Conservation (phyloP, 2,797 vertebrate species). For the Psittacula echo region DNA sequence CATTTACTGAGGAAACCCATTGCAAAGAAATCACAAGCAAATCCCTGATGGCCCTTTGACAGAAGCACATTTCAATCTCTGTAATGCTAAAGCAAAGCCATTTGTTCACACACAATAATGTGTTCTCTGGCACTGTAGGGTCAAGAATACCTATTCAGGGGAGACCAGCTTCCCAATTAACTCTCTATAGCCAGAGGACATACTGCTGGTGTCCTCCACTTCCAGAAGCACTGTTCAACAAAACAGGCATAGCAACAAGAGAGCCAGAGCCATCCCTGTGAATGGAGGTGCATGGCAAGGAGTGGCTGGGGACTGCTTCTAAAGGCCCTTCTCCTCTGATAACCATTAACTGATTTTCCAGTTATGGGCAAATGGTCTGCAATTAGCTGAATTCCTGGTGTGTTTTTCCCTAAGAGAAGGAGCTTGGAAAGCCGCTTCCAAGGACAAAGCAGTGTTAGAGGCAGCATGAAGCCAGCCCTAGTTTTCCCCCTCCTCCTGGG, state of each 20-base stretch:
- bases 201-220: neutral
- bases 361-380: neutral
- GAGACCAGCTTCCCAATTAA: neutral
- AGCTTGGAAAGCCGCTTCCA: neutral
- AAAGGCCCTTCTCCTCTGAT: neutral
- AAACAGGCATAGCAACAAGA: neutral
- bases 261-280: fast-evolving
- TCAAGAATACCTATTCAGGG: neutral
- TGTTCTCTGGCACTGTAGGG: neutral
- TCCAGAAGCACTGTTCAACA: neutral
- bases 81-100: neutral
- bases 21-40: neutral
- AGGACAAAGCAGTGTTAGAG: neutral
- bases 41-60: neutral
- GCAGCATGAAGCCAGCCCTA: neutral
- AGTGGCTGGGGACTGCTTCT: neutral
- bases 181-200: neutral
- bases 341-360: neutral
- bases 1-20: neutral
- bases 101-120: neutral
- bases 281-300: neutral
- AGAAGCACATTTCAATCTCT: neutral
- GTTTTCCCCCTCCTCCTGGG: neutral
- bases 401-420: neutral
- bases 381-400: neutral